A percentile compares a stretch with the other conserved stretches of the same genome.
Evolutionary conservation across 2,888 invertebrate genomes (phyloP).

Genomic region (Lordiphosa andalusiaca): DNA sequence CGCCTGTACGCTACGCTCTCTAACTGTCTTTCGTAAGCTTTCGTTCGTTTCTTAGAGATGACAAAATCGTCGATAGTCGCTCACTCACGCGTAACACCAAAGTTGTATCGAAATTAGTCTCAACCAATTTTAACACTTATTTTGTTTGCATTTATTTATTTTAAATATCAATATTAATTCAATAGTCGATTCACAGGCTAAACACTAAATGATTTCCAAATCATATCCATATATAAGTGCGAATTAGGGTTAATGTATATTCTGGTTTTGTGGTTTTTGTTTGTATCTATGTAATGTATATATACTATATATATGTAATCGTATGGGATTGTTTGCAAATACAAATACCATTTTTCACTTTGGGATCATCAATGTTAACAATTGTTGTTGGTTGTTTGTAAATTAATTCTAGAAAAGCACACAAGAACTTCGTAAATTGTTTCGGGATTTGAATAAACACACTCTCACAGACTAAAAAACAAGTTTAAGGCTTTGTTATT

Average conservation of each 20-base stretch:
- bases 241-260: slow-evolving; percentile 14
- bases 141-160: slow-evolving; percentile 30
- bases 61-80: too few relatives aligned
- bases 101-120: too few relatives aligned
- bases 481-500: slow-evolving; percentile 3
- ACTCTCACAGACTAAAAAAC: neutral
- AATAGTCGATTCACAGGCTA: slow-evolving; percentile 16
- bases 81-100: too few relatives aligned
- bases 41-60: too few relatives aligned
- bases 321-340: slow-evolving; percentile 39
- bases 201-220: slow-evolving; percentile 20
- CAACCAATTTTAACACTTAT: neutral
- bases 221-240: slow-evolving; percentile 27
- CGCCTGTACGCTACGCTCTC: too few relatives aligned
- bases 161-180: slow-evolving; percentile 36
- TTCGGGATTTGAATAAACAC: slow-evolving; percentile 16
- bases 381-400: slow-evolving; percentile 38
- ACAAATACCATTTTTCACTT: slow-evolving; percentile 50
- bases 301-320: slow-evolving; percentile 33
- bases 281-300: slow-evolving; percentile 15
- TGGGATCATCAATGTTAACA: slow-evolving; percentile 33
- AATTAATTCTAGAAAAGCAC: slow-evolving; percentile 59
- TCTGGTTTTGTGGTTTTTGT: neutral
- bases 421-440: slow-evolving; percentile 38
- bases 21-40: too few relatives aligned